A percentile compares a stretch with the other conserved stretches of the same genome.
Conservation (phyloP, 2,888 invertebrate species). For the Ophion slaviceki region DNA sequence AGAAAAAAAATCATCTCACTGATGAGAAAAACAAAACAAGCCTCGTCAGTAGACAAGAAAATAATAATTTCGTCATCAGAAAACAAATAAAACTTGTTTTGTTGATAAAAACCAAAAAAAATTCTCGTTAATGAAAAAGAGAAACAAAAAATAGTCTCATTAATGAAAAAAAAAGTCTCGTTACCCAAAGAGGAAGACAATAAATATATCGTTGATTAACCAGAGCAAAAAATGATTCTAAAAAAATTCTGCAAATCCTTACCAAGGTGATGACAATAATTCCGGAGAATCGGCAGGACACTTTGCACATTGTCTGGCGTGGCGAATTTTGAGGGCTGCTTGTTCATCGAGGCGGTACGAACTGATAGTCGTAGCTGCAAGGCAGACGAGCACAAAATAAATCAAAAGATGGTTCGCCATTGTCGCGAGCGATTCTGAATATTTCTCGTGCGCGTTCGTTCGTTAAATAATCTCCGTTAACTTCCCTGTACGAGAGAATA, state of each 20-base stretch:
- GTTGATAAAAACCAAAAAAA: too few relatives aligned
- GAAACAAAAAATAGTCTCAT: too few relatives aligned
- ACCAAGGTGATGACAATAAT: slow-evolving; percentile 69
- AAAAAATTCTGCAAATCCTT: slow-evolving; percentile 42
- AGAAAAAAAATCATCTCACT: too few relatives aligned
- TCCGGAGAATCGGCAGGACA: slow-evolving; percentile 68
- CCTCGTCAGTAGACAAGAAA: too few relatives aligned
- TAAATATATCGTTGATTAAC: too few relatives aligned
- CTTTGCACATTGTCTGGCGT: slow-evolving; percentile 63
- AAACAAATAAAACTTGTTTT: too few relatives aligned
- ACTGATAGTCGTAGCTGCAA: not conserved
- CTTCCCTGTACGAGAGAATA: slow-evolving; percentile 32
- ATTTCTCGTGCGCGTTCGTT: slow-evolving; percentile 22
- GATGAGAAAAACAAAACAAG: too few relatives aligned
- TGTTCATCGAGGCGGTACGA: not conserved
- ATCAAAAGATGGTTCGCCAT: slow-evolving; percentile 39
- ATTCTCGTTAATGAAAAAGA: too few relatives aligned
- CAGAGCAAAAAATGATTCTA: not conserved
- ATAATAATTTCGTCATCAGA: too few relatives aligned
- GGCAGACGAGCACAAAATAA: slow-evolving; percentile 8
- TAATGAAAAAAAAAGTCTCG: too few relatives aligned
- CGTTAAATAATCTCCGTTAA: slow-evolving; percentile 55
- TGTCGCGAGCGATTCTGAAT: slow-evolving; percentile 24
- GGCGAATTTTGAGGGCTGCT: not conserved
- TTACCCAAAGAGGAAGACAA: too few relatives aligned